Conservation (phyloP, 2,113 vertebrate genomes). For the Formicarius rufipectus region DNA sequence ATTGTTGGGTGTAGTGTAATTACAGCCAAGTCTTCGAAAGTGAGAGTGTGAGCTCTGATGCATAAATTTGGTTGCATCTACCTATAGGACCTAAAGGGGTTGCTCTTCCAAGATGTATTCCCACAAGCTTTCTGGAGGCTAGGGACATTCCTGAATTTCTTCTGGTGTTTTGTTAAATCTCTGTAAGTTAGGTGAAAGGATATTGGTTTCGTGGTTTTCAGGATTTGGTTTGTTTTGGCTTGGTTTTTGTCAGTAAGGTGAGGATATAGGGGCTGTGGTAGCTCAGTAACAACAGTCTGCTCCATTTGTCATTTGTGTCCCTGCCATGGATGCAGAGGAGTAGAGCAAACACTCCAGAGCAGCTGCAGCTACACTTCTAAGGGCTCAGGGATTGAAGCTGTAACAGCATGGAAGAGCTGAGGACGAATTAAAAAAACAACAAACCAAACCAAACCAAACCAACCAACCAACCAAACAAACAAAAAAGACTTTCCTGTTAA, state of each 20-base stretch:
- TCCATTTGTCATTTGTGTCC: background rate
- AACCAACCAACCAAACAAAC: too few relatives aligned
- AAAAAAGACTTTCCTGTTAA: background rate
- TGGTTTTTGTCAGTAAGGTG: background rate
- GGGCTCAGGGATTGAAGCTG: background rate
- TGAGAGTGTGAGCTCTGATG: background rate
- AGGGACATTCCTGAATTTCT: background rate
- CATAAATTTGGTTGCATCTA: background rate
- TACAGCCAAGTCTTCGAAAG: background rate
- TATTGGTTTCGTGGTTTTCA: background rate
- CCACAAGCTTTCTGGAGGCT: background rate
- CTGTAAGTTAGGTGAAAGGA: background rate
- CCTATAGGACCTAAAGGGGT: background rate
- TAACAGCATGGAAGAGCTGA: background rate
- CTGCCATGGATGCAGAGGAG: background rate
- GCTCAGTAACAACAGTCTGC: background rate
- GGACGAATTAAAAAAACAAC: too few relatives aligned
- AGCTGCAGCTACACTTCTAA: background rate
- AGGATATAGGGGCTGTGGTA: background rate
- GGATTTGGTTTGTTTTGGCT: background rate
- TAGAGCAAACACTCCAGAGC: background rate
- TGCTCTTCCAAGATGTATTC: background rate
- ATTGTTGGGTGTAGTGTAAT: background rate
- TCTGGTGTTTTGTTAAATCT: background rate
- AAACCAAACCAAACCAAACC: too few relatives aligned